Evolutionary conservation across 2,888 invertebrate genomes (phyloP), one percentile per base, ranked within the genome.

Genomic region (Drosophila atroscutellata): DNA sequence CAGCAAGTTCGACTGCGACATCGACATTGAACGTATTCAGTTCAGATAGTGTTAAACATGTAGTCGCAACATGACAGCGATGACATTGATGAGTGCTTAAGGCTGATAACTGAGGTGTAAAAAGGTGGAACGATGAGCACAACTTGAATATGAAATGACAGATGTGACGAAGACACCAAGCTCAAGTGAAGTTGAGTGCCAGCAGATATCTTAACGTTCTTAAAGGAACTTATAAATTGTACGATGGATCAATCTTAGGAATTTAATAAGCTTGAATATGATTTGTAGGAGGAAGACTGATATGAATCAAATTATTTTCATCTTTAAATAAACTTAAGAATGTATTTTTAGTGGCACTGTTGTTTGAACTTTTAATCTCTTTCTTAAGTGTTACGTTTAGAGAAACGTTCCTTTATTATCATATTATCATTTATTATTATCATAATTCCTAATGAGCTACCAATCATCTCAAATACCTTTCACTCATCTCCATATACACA

Each of bases 81-180:
- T 80, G 77, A 80, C 80, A 67, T 77, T 80, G 80, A 80, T 75
- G 80, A 52, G 71, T 75, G 63, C 61, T 63, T 42, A 45, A 45
- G 11, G 37, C 39, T 28, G 77, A 77, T 80, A 75, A 58, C 71
- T 66, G 26, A 63, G 64, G 30, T 65, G 75, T 26, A 51, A 74
- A 55, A 63, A 58, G 59, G 39, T 13, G 7, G 50, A 57, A 37
- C 42, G 26, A 8, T 36, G 39, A 77, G 20, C 45, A 54, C 54
- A 54, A 54, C 42, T 64, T 62, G 18, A 34, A 32, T 51, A 56
- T 13, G 15, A 57, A 50, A 30, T 61, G 54, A 71, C 57, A 61
- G 49, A 13, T 36, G n/a, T 42, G 24, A 47, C n/a, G 24, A 36
- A 24, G 61, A 47, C 24, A 55, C 24, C 34, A 47, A n/a, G 5